Base-by-base conservation (phyloP, 2,888 invertebrate genomes). In the Tinea semifulvella region DNA sequence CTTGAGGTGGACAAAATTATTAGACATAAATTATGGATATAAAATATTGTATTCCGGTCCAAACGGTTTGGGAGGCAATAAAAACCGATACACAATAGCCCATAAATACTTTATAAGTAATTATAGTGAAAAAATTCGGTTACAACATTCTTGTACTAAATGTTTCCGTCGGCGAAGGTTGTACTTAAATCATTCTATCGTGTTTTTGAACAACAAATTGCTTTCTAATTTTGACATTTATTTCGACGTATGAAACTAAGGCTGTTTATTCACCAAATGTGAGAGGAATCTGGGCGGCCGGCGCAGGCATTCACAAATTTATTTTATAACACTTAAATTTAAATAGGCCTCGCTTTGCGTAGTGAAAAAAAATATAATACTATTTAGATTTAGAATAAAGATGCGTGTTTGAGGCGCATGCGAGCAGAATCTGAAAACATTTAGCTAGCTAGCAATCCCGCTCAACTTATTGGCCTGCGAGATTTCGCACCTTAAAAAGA, bases 31-130 rank as follows among this genome's bases (percentile, higher is more conserved):
- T 71, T 63, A 65, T 54, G 61, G 65, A 66, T 64, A 56, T 49
- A 56, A 57, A 52, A 50, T 47, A 50, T 46, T 50, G 48, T 48
- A 43, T 51, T 51, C 51, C 52, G 53, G 50, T 49, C 52, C 52
- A 50, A 50, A 46, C 52, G 55, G 56, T 59, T 50, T 58, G 58
- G 54, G 57, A 54, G 58, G 50, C 50, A 53, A 53, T 60, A 65
- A 67, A 69, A 66, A 69, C 61, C 52, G 51, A 52, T 55, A 54
- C 58, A 75, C 74, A 76, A 77, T 74, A 54, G 68, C 47, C 66
- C 53, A 72, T 75, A 74, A 76, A 76, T 75, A 72, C 68, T 67
- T 67, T 71, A 69, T 57, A 63, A 65, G 68, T 71, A 75, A 76
- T 77, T 74, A 71, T 65, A 66, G 68, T 71, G 71, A 75, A 67